Conservation (phyloP, 2,888 invertebrate species). For the Acrocera orbiculus region DNA sequence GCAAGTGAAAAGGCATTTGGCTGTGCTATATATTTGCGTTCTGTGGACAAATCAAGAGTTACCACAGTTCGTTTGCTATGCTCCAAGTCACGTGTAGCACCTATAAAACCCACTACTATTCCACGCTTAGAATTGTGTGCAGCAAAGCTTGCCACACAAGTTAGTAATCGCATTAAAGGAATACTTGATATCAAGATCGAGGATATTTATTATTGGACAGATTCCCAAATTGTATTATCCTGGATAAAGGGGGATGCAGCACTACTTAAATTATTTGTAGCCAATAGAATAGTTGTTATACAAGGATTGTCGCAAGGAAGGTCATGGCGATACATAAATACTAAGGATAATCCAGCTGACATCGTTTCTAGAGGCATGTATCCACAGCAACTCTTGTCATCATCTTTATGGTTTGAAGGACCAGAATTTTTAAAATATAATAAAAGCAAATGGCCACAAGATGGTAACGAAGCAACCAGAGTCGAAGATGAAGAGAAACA, state of each 20-base stretch:
- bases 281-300: slow-evolving; percentile 18
- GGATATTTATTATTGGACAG: slow-evolving; percentile 11
- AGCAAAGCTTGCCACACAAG: slow-evolving; percentile 4
- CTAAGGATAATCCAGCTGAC: neutral
- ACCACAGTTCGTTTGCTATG: neutral
- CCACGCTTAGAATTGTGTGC: slow-evolving; percentile 1
- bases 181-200: neutral
- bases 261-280: slow-evolving; percentile 12
- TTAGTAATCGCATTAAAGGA: neutral
- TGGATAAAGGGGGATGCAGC: slow-evolving; percentile 11
- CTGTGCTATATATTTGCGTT: slow-evolving; percentile 11
- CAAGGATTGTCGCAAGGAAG: slow-evolving; percentile 8
- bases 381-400: neutral
- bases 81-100: neutral
- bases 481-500: too few relatives aligned
- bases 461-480: too few relatives aligned
- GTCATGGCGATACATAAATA: neutral
- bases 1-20: slow-evolving; percentile 13
- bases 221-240: slow-evolving; percentile 12
- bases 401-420: neutral
- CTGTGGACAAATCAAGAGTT: neutral
- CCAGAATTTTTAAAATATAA: neutral
- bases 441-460: neutral
- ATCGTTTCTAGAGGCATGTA: neutral
- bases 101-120: neutral